Evolutionary conservation across 2,113 vertebrate species (phyloP).

Genomic region (Aphyosemion australe): DNA sequence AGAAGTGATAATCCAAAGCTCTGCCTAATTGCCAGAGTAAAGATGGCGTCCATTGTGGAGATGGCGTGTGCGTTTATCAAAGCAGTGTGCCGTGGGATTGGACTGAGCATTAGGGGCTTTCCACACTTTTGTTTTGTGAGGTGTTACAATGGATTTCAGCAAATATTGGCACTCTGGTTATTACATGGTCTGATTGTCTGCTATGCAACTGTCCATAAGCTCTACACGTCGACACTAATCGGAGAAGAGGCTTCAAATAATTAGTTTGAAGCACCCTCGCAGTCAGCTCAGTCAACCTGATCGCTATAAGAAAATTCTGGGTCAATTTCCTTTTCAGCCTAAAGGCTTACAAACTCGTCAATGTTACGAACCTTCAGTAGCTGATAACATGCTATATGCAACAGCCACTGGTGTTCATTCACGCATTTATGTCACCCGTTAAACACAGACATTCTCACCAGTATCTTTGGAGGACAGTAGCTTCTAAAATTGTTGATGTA

Average conservation of each 20-base stretch:
- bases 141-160: constrained; percentile 71
- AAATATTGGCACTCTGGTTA: constrained; percentile 66
- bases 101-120: constrained; percentile 56
- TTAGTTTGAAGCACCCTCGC: constrained; percentile 65
- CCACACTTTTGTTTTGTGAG: constrained; percentile 67
- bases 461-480: too few relatives aligned
- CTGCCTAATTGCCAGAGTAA: constrained; percentile 76
- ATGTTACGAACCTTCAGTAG: constrained; percentile 33
- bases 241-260: constrained; percentile 67
- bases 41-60: constrained; percentile 64
- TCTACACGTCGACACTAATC: constrained; percentile 58
- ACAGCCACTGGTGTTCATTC: constrained; percentile 18
- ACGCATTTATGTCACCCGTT: constrained; percentile 14
- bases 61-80: constrained; percentile 58
- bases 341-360: constrained; percentile 55
- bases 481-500: too few relatives aligned
- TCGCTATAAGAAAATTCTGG: constrained; percentile 56
- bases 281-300: constrained; percentile 55
- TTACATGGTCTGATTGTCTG: constrained; percentile 72
- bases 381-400: constrained; percentile 48
- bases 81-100: constrained; percentile 64
- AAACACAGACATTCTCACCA: too few relatives aligned
- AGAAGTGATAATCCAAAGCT: constrained; percentile 66
- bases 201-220: constrained; percentile 58
- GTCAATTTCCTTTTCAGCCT: constrained; percentile 55